A percentile compares a stretch with the other conserved stretches of the same genome.
Evolutionary conservation across 92 coral and sea anemone species (phyloP).

Genomic region (Heliopora coerulea): DNA sequence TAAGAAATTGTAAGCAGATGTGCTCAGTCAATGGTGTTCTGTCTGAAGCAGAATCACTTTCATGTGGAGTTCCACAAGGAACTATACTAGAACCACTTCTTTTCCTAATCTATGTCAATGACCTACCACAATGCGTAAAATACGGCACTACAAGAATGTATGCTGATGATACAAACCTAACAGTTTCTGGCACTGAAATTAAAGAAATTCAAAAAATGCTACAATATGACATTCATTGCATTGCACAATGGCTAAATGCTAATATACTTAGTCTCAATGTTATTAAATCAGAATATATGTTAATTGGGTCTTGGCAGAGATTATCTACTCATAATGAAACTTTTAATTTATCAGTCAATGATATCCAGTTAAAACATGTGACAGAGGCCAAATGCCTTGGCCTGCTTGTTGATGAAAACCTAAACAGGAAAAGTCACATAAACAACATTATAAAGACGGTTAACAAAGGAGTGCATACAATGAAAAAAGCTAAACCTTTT

Average conservation of each 20-base stretch:
- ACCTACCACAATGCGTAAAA: not conserved
- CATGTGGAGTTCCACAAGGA: slow-evolving; percentile 25
- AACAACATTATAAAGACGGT: too few species aligned
- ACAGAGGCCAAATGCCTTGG: too few species aligned
- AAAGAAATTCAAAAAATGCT: slow-evolving; percentile 5
- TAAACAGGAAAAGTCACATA: too few species aligned
- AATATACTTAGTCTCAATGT: slow-evolving; percentile 14
- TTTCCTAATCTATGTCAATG: slow-evolving; percentile 3
- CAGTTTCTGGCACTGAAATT: not conserved
- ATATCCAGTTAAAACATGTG: too few species aligned
- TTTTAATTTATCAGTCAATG: too few species aligned
- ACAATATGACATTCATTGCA: slow-evolving; percentile 1
- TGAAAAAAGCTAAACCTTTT: too few species aligned
- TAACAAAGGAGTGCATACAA: too few species aligned
- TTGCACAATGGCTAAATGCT: slow-evolving; percentile 19
- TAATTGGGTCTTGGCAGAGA: slow-evolving; percentile 3
- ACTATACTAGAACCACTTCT: slow-evolving; percentile 10
- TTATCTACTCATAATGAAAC: too few species aligned
- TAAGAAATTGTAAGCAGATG: not conserved
- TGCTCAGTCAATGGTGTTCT: slow-evolving; percentile 9
- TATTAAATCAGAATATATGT: slow-evolving; percentile 17
- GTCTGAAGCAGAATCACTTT: not conserved
- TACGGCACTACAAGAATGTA: too few species aligned
- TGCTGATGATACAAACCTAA: too few species aligned
- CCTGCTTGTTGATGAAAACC: too few species aligned